phyloP scores from a whole-genome alignment of 2,888 invertebrate genomes.

The Macropis europaea region DNA sequence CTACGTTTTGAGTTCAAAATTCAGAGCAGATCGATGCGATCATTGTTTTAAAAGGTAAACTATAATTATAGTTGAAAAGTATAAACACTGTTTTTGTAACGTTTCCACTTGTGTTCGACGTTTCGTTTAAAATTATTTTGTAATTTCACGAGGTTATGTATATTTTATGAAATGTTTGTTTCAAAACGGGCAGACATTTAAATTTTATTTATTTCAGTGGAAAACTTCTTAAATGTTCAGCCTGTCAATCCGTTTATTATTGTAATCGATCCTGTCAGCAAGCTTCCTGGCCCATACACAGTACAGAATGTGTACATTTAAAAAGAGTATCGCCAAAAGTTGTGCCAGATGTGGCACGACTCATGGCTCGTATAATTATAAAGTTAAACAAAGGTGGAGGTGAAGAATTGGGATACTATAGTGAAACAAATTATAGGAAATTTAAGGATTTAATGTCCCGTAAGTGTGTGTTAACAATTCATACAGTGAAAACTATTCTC shows the following conservation, averaged over 20 bases:
- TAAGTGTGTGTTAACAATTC: conserved; percentile 80
- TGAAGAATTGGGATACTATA: conserved; percentile 85
- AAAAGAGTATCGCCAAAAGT: conserved; percentile 86
- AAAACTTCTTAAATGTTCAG: conserved; percentile 89
- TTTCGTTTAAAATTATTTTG: neutral
- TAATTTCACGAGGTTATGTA: neutral
- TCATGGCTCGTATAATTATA: conserved; percentile 88
- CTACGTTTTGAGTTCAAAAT: conserved; percentile 83
- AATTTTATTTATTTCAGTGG: conserved; percentile 81
- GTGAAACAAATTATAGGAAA: conserved; percentile 85
- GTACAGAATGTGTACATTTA: conserved; percentile 90
- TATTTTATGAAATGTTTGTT: neutral
- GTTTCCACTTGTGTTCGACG: neutral
- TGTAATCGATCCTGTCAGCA: conserved; percentile 91
- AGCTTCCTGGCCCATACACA: conserved; percentile 91
- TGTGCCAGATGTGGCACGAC: conserved; percentile 90
- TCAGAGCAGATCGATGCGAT: conserved; percentile 87
- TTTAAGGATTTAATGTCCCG: conserved; percentile 96
- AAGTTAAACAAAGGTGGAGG: conserved; percentile 86
- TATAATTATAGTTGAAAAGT: neutral
- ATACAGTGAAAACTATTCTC: neutral
- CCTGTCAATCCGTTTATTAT: conserved; percentile 91
- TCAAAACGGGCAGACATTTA: neutral
- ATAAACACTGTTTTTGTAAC: neutral
- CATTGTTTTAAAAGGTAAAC: conserved; percentile 82